phyloP scores from a whole-genome alignment of 2,113 vertebrate species.

The Rhea pennata region DNA sequence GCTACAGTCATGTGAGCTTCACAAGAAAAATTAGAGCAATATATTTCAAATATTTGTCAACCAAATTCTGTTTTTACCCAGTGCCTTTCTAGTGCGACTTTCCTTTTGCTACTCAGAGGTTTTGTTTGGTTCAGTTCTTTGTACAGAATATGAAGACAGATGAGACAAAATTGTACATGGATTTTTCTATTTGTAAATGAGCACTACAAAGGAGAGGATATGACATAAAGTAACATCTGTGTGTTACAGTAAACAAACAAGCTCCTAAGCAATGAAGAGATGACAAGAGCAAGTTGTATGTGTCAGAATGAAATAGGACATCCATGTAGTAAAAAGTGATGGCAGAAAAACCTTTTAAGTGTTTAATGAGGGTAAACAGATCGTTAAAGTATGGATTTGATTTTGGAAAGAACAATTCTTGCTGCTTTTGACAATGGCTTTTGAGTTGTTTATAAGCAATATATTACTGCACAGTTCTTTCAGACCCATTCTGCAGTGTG shows the following conservation, averaged over 20 bases:
- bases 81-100: background rate
- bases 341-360: slow-evolving; percentile 43
- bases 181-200: slow-evolving; percentile 48
- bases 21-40: background rate
- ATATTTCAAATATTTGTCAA: background rate
- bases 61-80: background rate
- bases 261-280: background rate
- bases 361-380: slow-evolving; percentile 63
- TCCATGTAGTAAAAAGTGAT: background rate
- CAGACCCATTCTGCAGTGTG: background rate
- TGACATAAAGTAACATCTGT: background rate
- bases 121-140: background rate
- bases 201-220: background rate
- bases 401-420: slow-evolving; percentile 51
- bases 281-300: background rate
- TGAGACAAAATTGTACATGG: background rate
- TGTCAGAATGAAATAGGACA: slow-evolving; percentile 49
- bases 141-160: background rate
- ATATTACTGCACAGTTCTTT: background rate
- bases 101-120: background rate
- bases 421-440: slow-evolving; percentile 37
- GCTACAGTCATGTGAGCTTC: background rate
- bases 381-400: slow-evolving; percentile 59
- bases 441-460: slow-evolving; percentile 41
- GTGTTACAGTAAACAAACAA: slow-evolving; percentile 24